Evolutionary conservation across 2,797 vertebrate species (phyloP).

Genomic region (Megaceryle alcyon): DNA sequence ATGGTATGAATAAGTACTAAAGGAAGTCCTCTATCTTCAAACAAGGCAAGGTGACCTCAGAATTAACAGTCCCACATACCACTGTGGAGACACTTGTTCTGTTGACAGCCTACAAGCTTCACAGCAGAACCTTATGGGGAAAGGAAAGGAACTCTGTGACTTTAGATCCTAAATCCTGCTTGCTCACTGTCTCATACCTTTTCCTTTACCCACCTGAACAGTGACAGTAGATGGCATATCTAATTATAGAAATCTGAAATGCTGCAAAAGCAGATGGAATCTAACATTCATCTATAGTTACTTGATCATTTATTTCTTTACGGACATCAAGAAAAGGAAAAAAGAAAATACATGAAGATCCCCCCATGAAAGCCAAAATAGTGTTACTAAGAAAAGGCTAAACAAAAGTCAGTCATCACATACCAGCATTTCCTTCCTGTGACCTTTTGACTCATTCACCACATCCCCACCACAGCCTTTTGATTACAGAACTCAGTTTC

Average conservation of each 20-base stretch:
- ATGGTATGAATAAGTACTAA: not conserved
- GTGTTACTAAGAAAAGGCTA: not conserved
- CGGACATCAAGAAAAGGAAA: not conserved
- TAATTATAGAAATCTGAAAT: not conserved
- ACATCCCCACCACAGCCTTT: not conserved
- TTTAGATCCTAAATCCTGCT: not conserved
- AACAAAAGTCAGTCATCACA: not conserved
- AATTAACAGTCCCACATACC: not conserved
- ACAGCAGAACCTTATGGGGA: constrained; percentile 32
- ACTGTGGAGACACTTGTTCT: not conserved
- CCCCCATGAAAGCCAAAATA: not conserved
- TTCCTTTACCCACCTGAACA: not conserved
- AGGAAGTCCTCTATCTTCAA: not conserved
- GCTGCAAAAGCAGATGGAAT: not conserved
- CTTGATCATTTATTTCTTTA: not conserved
- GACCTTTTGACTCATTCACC: not conserved
- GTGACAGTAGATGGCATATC: not conserved
- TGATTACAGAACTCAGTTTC: not conserved
- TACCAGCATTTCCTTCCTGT: not conserved
- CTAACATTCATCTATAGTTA: not conserved
- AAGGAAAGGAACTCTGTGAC: constrained; percentile 17
- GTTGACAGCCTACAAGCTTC: constrained; percentile 13
- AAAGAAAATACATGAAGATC: not conserved
- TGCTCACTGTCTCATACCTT: fast-evolving
- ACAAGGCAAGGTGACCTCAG: not conserved